phyloP scores from a whole-genome alignment of 2,797 vertebrate genomes.

The Hipposideros larvatus region DNA sequence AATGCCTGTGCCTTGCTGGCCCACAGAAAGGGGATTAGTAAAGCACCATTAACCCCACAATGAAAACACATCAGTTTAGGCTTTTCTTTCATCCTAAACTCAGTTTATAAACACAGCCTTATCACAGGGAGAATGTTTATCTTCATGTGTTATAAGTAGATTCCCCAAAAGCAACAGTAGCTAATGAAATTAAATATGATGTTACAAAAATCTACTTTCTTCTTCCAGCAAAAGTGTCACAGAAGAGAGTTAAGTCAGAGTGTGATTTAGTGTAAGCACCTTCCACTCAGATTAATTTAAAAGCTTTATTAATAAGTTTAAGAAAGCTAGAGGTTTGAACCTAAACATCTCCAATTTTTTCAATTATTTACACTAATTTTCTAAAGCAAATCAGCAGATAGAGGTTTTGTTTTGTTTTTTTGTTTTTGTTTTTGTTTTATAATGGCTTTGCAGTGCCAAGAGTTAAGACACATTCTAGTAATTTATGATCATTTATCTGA shows the following conservation, averaged over 20 bases:
- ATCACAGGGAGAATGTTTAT: constrained; percentile 87
- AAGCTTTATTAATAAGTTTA: constrained; percentile 54
- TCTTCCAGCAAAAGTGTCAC: constrained; percentile 47
- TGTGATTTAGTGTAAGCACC: constrained; percentile 68
- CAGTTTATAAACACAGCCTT: constrained; percentile 87
- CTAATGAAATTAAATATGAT: constrained; percentile 87
- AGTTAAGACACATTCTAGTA: constrained; percentile 70
- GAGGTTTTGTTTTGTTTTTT: neutral
- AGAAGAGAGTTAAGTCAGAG: neutral
- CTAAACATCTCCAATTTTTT: neutral
- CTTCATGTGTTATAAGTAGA: constrained; percentile 83
- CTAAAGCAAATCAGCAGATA: constrained; percentile 48
- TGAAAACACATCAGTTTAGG: constrained; percentile 84
- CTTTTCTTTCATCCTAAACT: constrained; percentile 87
- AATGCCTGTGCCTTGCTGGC: constrained; percentile 78
- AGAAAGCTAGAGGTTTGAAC: constrained; percentile 34
- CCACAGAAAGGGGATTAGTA: constrained; percentile 85
- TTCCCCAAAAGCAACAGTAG: constrained; percentile 87
- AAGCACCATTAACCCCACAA: constrained; percentile 86
- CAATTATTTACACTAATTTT: constrained; percentile 39
- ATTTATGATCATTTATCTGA: constrained; percentile 82
- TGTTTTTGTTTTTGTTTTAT: neutral
- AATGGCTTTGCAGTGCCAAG: constrained; percentile 48
- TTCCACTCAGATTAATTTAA: constrained; percentile 60
- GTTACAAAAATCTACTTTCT: constrained; percentile 81